Evolutionary conservation across 1,140 invertebrate species (phyloP).

Genomic region (Habropoda laboriosa): DNA sequence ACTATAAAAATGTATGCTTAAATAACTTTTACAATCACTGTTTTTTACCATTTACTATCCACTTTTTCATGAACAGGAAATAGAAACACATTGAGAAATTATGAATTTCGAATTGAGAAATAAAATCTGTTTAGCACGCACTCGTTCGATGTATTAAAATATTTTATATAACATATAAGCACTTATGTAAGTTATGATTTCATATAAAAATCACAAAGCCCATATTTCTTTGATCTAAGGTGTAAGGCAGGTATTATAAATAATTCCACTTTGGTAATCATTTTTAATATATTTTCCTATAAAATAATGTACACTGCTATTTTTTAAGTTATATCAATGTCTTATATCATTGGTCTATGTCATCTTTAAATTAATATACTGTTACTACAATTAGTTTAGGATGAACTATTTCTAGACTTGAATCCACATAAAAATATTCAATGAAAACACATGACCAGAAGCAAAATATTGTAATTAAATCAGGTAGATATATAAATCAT

Average conservation of each 20-base stretch:
- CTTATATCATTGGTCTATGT: conserved; percentile 73
- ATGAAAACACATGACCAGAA: conserved; percentile 44
- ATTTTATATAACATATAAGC: not conserved
- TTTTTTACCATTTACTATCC: not conserved
- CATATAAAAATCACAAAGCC: conserved; percentile 5
- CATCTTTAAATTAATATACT: conserved; percentile 72
- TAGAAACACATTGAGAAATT: not conserved
- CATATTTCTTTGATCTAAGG: conserved; percentile 4
- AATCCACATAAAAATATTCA: conserved; percentile 38
- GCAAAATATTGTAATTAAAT: conserved; percentile 35
- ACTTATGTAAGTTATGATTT: not conserved
- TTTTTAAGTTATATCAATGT: conserved; percentile 77
- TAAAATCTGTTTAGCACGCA: not conserved
- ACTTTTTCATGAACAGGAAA: not conserved
- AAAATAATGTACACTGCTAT: conserved; percentile 79
- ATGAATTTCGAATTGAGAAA: not conserved
- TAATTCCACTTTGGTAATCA: conserved; percentile 66
- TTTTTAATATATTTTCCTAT: conserved; percentile 77
- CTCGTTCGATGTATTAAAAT: not conserved
- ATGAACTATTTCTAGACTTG: conserved; percentile 43
- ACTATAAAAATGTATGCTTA: not conserved
- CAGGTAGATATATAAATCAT: not conserved
- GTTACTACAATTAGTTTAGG: conserved; percentile 57
- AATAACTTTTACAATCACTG: conserved; percentile 11
- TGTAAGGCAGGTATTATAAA: conserved; percentile 54